Conservation (phyloP, 2,888 invertebrate species). For the Meiosimyza platycephala region DNA sequence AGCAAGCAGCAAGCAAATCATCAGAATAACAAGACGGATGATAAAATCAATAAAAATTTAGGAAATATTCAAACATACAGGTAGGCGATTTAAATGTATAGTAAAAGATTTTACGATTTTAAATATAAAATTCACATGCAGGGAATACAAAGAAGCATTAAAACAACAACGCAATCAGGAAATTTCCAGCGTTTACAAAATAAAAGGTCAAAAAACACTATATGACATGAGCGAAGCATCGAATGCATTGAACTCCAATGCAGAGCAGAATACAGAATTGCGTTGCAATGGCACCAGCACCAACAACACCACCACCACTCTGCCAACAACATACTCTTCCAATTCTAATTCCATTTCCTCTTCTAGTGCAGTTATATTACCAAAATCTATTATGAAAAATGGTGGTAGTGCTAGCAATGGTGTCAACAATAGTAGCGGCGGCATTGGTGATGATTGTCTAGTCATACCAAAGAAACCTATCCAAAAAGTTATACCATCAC, state of each 20-base stretch:
- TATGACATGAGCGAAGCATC: conserved; percentile 48
- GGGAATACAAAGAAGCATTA: conserved; percentile 91
- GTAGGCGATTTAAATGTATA: conserved; percentile 44
- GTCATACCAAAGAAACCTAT: conserved; percentile 73
- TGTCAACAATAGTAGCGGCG: conserved; percentile 34
- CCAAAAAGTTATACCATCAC: conserved; percentile 84
- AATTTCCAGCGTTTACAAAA: conserved; percentile 75
- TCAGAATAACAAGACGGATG: conserved; percentile 53
- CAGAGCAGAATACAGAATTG: conserved; percentile 47
- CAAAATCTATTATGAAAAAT: conserved; percentile 63
- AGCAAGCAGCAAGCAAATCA: conserved; percentile 55
- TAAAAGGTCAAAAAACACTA: conserved; percentile 67
- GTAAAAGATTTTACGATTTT: background rate
- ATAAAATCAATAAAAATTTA: conserved; percentile 62
- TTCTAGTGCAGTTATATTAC: conserved; percentile 49
- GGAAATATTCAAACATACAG: conserved; percentile 67
- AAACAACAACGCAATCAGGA: conserved; percentile 87
- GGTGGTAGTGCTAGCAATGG: conserved; percentile 46
- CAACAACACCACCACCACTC: conserved; percentile 13
- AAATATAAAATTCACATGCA: conserved; percentile 52
- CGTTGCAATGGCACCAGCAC: conserved; percentile 43
- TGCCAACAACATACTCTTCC: background rate
- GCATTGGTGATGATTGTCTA: conserved; percentile 55
- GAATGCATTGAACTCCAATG: conserved; percentile 43
- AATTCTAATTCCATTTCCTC: background rate